A percentile compares a stretch with the other conserved stretches of the same genome.
Evolutionary conservation across 2,888 invertebrate genomes (phyloP).

Genomic region (Cistogaster globosa): DNA sequence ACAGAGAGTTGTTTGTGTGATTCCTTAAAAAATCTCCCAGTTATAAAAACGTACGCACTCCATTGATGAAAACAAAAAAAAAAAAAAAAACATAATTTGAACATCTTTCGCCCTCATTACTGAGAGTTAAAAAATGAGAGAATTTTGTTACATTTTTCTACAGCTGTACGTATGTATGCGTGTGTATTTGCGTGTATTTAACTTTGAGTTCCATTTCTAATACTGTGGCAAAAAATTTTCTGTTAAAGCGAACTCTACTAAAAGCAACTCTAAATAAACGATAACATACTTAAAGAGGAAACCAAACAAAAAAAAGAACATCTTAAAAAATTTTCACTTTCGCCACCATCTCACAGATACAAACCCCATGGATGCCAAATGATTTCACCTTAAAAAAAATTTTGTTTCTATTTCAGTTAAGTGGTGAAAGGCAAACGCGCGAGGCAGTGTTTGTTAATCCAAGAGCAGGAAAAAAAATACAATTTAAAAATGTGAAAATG

Average conservation of each 20-base stretch:
- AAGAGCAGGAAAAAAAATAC: conserved; percentile 2
- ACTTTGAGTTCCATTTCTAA: conserved; percentile 9
- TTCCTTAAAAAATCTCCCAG: background rate
- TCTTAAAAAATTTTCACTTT: background rate
- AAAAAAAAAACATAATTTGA: too few relatives aligned
- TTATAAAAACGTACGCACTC: conserved; percentile 55
- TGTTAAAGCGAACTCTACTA: background rate
- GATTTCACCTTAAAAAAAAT: conserved; percentile 1
- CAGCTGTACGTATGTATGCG: background rate
- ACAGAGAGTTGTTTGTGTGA: background rate
- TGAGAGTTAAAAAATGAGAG: conserved; percentile 34
- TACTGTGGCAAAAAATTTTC: conserved; percentile 25
- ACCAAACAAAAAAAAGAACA: background rate
- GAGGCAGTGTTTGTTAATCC: conserved; percentile 30
- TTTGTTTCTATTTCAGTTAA: conserved; percentile 46
- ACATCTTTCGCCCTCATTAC: conserved; percentile 17
- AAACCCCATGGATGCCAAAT: conserved; percentile 31
- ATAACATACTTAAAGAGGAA: background rate
- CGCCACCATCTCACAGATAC: conserved; percentile 25
- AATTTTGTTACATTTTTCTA: background rate
- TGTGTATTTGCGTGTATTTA: conserved; percentile 1
- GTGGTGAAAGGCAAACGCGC: conserved; percentile 66
- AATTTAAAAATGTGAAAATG: background rate
- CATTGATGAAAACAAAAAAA: conserved; percentile 38
- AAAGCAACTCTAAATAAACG: conserved; percentile 14